Percentiles rank a stretch among this genome's conserved stretches.
Conservation (phyloP, 1,140 invertebrate species). For the Lutraria rhynchaena region DNA sequence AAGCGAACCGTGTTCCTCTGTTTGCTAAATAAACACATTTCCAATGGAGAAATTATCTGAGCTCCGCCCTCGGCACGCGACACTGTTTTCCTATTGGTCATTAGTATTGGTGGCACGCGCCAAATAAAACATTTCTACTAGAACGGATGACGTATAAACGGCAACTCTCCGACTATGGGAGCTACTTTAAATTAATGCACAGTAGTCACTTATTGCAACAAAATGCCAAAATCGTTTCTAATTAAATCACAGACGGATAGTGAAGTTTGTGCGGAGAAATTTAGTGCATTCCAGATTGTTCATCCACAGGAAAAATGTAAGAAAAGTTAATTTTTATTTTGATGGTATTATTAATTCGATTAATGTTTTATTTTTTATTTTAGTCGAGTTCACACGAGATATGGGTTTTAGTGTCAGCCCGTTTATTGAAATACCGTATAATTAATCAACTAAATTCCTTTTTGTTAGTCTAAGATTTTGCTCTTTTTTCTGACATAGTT, state of each 20-base stretch:
- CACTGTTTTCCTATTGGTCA: not conserved
- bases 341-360: too few species aligned
- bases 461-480: too few species aligned
- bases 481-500: too few species aligned
- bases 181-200: not conserved
- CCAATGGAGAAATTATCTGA: not conserved
- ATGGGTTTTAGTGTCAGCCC: too few species aligned
- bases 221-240: slow-evolving; percentile 42
- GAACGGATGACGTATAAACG: slow-evolving; percentile 16
- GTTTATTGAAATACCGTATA: too few species aligned
- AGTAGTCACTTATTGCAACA: not conserved
- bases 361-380: too few species aligned
- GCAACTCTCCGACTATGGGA: not conserved
- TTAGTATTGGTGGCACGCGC: not conserved
- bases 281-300: slow-evolving; percentile 44
- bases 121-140: not conserved
- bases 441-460: too few species aligned
- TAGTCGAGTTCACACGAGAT: too few species aligned
- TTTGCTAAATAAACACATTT: slow-evolving; percentile 18
- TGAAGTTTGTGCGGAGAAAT: slow-evolving; percentile 8
- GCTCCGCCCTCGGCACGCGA: not conserved
- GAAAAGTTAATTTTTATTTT: not conserved
- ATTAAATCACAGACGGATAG: slow-evolving; percentile 6
- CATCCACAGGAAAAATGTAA: slow-evolving; percentile 2
- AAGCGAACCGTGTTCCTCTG: not conserved